Base-by-base conservation (phyloP, 2,113 vertebrate genomes). In the Scatophagus argus region DNA sequence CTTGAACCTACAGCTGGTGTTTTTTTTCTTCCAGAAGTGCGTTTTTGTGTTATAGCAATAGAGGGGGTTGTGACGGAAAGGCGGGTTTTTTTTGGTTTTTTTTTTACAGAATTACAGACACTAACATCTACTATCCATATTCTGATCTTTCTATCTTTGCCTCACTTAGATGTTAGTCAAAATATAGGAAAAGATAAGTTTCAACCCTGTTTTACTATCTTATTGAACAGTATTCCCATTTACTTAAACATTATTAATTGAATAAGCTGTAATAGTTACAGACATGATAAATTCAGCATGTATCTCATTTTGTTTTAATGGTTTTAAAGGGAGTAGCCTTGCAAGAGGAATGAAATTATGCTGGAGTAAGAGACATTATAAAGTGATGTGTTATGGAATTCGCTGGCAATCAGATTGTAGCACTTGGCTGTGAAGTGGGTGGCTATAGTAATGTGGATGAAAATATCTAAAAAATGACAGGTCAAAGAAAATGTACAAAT, bases 371-470 rank as follows among this genome's bases (percentile, higher is more conserved):
- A 81, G 71, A 79, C 69, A 73, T 29, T 44, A 63, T 79, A 51
- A 69, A 51, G 52, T 74, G 64, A 43, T 76, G 32, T 62, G 58
- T 60, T 73, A 60, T 59, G 54, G 82, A 88, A 84, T 87, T 85
- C 81, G 62, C 12, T 74, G 73, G 82, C 76, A 88, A 92, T 75
- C n/a, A 51, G 54, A 55, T 4, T 19, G 39, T 34, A 34, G 60
- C 14, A 6, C 65, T 74, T 32, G 34, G 23, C 82, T 88, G 88
- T 83, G 85, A 88, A 83, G 80, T 85, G 68, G 60, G 72, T 79
- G 58, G 58, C 61, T 79, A 76, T 78, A 82, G 79, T 83, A 82
- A 83, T n/a, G 55, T 74, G 36, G 65, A 85, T 63, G 27, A 47
- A 82, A 41, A 71, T 66, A 72, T 56, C 38, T 77, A 59, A 66